Conservation (phyloP, 2,797 vertebrate species). For the Lepus townsendii region DNA sequence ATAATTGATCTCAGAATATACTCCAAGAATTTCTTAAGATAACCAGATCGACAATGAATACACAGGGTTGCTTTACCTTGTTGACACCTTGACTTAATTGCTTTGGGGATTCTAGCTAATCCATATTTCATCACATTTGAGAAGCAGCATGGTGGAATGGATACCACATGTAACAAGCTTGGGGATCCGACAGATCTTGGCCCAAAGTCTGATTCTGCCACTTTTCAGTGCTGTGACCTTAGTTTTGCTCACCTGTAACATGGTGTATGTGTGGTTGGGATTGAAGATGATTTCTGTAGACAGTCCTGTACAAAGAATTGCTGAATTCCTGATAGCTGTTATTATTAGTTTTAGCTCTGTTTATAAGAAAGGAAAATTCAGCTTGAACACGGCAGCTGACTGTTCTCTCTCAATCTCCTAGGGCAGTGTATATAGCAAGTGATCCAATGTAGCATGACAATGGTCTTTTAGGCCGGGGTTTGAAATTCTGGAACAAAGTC, state of each 20-base stretch:
- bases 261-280: not conserved
- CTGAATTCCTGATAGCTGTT: not conserved
- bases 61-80: not conserved
- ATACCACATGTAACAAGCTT: not conserved
- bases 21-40: not conserved
- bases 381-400: not conserved
- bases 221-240: not conserved
- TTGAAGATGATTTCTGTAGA: not conserved
- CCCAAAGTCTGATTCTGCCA: not conserved
- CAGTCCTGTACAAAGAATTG: not conserved
- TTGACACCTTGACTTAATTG: not conserved
- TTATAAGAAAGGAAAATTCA: not conserved
- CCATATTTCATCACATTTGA: not conserved
- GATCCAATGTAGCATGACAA: not conserved
- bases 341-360: slow-evolving; percentile 31
- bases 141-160: not conserved
- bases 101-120: not conserved
- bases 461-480: not conserved
- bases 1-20: slow-evolving; percentile 4
- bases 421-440: not conserved
- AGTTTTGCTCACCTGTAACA: slow-evolving; percentile 1
- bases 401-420: slow-evolving; percentile 33
- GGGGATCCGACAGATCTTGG: not conserved
- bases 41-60: not conserved
- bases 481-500: not conserved